These are phyloP conservation scores for Cyclura pinguis DNA, from an alignment of 2,797 vertebrate genomes.

Conservation along the genomic window DNA sequence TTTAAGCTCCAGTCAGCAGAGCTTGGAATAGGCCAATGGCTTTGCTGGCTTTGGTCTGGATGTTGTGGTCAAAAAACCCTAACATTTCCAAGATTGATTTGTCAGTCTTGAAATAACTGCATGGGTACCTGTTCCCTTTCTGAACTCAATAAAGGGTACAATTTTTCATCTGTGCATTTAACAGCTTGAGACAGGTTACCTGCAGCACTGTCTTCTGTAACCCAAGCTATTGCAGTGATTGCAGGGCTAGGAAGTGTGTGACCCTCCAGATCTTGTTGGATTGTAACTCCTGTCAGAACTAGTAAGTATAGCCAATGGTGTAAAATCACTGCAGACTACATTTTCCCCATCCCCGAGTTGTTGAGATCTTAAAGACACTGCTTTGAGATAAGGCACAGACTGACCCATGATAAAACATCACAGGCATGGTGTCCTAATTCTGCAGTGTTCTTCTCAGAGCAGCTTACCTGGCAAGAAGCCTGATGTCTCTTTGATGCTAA, in stretches of 20 bases:
- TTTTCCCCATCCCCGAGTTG: neutral
- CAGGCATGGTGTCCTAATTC: neutral
- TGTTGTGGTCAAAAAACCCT: no score
- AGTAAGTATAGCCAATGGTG: no score
- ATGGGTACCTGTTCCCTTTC: neutral
- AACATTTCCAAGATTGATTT: no score
- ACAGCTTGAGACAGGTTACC: neutral
- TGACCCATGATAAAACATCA: neutral
- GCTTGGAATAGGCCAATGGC: no score
- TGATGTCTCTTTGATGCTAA: no score
- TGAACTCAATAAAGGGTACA: neutral
- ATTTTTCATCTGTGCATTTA: neutral
- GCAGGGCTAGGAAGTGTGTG: no score
- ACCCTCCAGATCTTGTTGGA: neutral
- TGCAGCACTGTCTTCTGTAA: neutral
- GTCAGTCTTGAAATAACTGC: neutral
- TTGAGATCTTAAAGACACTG: neutral
- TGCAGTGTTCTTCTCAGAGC: neutral
- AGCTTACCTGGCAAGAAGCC: neutral
- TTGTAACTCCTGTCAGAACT: neutral
- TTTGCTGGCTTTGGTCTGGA: no score
- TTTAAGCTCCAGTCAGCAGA: no score
- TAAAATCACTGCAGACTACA: neutral
- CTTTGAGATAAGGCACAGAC: neutral
- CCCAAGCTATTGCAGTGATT: no score